Conservation (phyloP, 2,797 vertebrate species). For the Sebastes wilsoni region DNA sequence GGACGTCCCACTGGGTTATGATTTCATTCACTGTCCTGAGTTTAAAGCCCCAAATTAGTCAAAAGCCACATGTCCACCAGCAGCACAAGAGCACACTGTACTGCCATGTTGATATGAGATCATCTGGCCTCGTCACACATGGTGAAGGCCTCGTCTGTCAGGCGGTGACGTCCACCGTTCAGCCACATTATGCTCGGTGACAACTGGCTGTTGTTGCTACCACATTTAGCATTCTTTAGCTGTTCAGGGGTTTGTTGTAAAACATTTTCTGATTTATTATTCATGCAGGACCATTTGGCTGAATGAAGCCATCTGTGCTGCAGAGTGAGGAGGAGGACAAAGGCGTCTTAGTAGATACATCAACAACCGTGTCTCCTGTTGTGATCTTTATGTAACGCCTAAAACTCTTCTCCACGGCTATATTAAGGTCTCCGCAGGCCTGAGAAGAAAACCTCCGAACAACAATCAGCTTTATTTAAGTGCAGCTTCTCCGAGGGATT, state of each 20-base stretch:
- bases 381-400: constrained; percentile 31
- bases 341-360: constrained; percentile 38
- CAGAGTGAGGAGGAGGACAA: constrained; percentile 38
- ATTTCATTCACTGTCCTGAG: constrained; percentile 58
- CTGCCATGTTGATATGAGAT: constrained; percentile 58
- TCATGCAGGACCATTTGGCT: constrained; percentile 46
- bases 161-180: constrained; percentile 24
- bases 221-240: constrained; percentile 18
- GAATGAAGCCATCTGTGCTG: constrained; percentile 68
- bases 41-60: constrained; percentile 48
- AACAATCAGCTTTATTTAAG: constrained; percentile 52
- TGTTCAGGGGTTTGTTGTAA: constrained; percentile 33
- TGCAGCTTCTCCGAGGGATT: constrained; percentile 44
- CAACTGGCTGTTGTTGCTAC: constrained; percentile 33
- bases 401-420: constrained; percentile 24
- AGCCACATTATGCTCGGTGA: constrained; percentile 5
- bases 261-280: constrained; percentile 55
- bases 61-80: constrained; percentile 43
- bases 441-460: constrained; percentile 12
- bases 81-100: constrained; percentile 22
- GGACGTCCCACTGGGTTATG: constrained; percentile 54
- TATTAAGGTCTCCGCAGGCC: constrained; percentile 23
- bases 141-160: constrained; percentile 44
- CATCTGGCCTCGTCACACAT: constrained; percentile 49
- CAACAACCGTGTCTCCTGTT: constrained; percentile 12